Evolutionary conservation across 2,888 invertebrate species (phyloP), one percentile per base, ranked within the genome.

Genomic region (Drosophila paranaensis): DNA sequence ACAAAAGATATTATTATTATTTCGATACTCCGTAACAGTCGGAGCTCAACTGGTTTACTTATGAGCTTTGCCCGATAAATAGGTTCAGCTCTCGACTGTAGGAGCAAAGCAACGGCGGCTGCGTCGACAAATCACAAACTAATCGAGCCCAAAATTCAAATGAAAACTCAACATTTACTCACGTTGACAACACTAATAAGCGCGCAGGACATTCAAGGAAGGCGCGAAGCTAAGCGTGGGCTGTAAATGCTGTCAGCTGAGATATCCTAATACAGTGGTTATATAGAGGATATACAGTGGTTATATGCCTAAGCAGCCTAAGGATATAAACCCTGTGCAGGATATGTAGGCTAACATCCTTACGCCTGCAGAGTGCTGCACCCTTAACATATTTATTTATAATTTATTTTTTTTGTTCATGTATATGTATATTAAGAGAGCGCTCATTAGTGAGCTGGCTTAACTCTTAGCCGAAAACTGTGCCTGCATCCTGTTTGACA

Each of bases 401-500:
- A 6, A 30, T 33, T 8, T 33, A 8, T 33, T 33, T 33, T 30
- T 30, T 27, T 27, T 27, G 27, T n/a, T n/a, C n/a, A n/a, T n/a
- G n/a, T n/a, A n/a, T n/a, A n/a, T n/a, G n/a, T n/a, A n/a, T n/a
- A n/a, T n/a, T n/a, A n/a, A 20, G 20, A 1, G 20, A 20, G 27
- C 27, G 27, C 27, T 27, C 35, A 14, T 48, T 60, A 42, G 60
- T n/a, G 20, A 40, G 33, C 35, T 16, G 1, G 50, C 16, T 6
- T 50, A 33, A 20, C 4, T 3, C 16, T 20, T 33, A 35, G 13
- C 33, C 54, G 25, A 40, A 51, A 53, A 8, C 9, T 14, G 10
- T 60, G 61, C 56, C 62, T 65, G 68, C 74, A 60, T 81, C 73
- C 78, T 70, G 54, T 54, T 50, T 72, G 80, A 74, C 60, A 68